Base-by-base conservation (phyloP, 2,888 invertebrate genomes). In the Conus canariensis region DNA sequence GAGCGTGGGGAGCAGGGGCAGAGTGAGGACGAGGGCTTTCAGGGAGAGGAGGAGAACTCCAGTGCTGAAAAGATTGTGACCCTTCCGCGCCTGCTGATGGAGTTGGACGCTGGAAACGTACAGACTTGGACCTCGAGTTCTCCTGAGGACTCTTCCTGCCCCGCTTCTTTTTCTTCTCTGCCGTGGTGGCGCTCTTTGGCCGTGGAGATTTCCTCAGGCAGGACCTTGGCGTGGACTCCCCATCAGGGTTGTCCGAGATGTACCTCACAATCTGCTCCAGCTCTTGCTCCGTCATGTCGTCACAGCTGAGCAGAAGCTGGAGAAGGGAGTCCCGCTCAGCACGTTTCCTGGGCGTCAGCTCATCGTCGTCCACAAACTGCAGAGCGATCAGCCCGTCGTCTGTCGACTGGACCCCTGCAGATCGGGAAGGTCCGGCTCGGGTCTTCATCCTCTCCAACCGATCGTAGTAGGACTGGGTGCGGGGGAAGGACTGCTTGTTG, bases 261-360 rank as follows among this genome's bases (percentile, higher is more conserved):
- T 86, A 86, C 16, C 19, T 60, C 19, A 60, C 67, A 9, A 86
- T 25, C 86, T 86, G 60, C 30, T 86, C 64, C 86, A 86, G 86
- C 67, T 86, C 86, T 16, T 86, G 30, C 9, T 67, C 86, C 30
- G 86, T 67, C 86, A 86, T 30, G 67, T 86, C 86, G 30, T 86
- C 86, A 22, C 8, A 22, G 22, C 30, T 64, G 67, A 86, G 86
- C 22, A 86, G 86, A 9, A 60, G 30, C 67, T n/a, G 10, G 60
- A 86, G 86, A 45, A 86, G 60, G 45, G 86, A 86, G 60, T 86
- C 86, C 8, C 86, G 10, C 86, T 86, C 67, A 3, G 64, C 64
- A 19, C 86, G 86, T 19, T 25, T 64, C 67, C 86, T 64, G 19
- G 86, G 86, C 2, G 86, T 86, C 67, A 86, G 86, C 56, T 83